Conservation (phyloP, 2,888 invertebrate species). For the Acrobasis consociella region DNA sequence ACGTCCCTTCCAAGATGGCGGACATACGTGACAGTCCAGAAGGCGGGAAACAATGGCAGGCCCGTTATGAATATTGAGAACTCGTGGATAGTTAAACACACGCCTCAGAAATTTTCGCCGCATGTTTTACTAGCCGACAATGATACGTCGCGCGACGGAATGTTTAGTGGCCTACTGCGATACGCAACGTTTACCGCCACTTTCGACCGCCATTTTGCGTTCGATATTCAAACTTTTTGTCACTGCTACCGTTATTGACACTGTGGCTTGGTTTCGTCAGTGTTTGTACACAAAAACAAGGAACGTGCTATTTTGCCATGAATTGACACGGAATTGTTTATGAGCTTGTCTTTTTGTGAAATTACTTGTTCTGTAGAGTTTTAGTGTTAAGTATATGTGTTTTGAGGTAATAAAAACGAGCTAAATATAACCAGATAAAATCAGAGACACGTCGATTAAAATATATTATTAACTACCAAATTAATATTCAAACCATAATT, state of each 20-base stretch:
- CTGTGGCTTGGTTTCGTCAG: conserved; percentile 13
- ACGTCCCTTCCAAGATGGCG: conserved; percentile 76
- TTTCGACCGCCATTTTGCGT: conserved; percentile 50
- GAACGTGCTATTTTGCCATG: conserved; percentile 2
- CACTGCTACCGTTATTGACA: conserved; percentile 29
- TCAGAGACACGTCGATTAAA: background rate
- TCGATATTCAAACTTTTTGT: conserved; percentile 55
- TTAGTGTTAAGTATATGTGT: background rate
- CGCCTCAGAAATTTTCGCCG: conserved; percentile 62
- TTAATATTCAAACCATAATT: background rate
- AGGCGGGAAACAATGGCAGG: conserved; percentile 71
- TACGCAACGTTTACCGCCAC: conserved; percentile 43
- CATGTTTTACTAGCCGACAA: conserved; percentile 42
- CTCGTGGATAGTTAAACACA: conserved; percentile 60
- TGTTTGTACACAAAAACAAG: conserved; percentile 4
- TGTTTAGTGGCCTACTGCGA: conserved; percentile 54
- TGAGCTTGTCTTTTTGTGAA: conserved; percentile 11
- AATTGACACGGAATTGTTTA: conserved; percentile 17
- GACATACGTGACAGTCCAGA: conserved; percentile 70
- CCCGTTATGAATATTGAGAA: conserved; percentile 78
- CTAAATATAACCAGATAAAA: background rate
- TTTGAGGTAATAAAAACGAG: background rate
- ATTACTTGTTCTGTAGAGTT: background rate
- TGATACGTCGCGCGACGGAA: conserved; percentile 49
- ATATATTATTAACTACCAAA: background rate